phyloP scores from a whole-genome alignment of 2,797 vertebrate genomes.

The Knipowitschia caucasica region DNA sequence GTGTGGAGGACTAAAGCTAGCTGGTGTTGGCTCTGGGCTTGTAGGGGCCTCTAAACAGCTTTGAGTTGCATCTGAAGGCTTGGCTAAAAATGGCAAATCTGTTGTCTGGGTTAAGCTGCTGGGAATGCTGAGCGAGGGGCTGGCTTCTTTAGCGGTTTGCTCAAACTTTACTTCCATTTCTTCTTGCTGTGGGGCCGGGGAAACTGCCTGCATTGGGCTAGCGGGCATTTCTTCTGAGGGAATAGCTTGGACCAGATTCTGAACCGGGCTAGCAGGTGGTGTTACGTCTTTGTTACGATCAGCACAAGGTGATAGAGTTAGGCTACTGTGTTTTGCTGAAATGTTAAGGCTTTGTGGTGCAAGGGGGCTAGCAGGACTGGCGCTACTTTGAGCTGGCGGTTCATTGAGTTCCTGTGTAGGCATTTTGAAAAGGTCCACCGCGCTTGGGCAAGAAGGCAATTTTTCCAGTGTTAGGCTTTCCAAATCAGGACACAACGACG shows the following conservation, averaged over 20 bases:
- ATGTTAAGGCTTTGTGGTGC: slow-evolving; percentile 61
- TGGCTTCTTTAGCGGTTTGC: slow-evolving; percentile 7
- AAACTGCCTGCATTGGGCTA: slow-evolving; percentile 3
- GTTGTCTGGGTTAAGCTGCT: background rate
- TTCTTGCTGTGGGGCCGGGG: slow-evolving; percentile 16
- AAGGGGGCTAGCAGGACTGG: background rate
- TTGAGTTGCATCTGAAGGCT: background rate
- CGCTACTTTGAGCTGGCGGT: slow-evolving; percentile 17
- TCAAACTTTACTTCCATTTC: slow-evolving; percentile 7
- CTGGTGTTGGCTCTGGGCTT: slow-evolving; percentile 12
- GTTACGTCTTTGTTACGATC: slow-evolving; percentile 14
- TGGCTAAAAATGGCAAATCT: background rate
- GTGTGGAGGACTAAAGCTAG: slow-evolving; percentile 45
- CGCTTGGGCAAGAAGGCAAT: slow-evolving; percentile 11
- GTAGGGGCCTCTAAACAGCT: slow-evolving; percentile 17
- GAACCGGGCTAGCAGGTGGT: slow-evolving; percentile 1
- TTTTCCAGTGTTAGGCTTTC: slow-evolving; percentile 49
- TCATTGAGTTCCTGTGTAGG: background rate
- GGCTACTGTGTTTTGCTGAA: slow-evolving; percentile 54
- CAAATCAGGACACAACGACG: slow-evolving; percentile 13
- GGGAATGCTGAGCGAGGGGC: background rate
- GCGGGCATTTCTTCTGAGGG: slow-evolving; percentile 24
- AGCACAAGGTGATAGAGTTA: slow-evolving; percentile 31
- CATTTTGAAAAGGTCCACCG: slow-evolving; percentile 7
- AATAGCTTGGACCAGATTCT: slow-evolving; percentile 18